These are phyloP conservation scores for Tinea pellionella DNA, from an alignment of 2,888 invertebrate genomes.

Conservation along the genomic window DNA sequence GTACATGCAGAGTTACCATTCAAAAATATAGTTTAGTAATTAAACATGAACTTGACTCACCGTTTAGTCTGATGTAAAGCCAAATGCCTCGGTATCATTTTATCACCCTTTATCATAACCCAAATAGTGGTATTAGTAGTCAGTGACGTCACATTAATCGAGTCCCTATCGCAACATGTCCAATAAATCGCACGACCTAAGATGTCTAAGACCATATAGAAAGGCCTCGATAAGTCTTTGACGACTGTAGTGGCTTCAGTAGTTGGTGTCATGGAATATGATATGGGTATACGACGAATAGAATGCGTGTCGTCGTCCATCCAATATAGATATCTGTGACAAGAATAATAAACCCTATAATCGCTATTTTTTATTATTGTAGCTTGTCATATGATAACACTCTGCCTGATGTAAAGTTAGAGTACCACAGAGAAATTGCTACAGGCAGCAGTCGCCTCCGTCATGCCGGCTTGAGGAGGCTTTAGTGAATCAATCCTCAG, in stretches of 20 bases:
- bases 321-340: constrained; percentile 66
- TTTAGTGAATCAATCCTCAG: too few relatives aligned
- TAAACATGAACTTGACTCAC: constrained; percentile 38
- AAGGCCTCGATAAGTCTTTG: constrained; percentile 74
- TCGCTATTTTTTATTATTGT: too few relatives aligned
- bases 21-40: too few relatives aligned
- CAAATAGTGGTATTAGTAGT: constrained; percentile 73
- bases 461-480: too few relatives aligned
- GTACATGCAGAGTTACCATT: too few relatives aligned
- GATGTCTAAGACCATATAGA: constrained; percentile 88
- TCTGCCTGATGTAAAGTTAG: too few relatives aligned
- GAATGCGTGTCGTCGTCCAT: constrained; percentile 83
- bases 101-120: constrained; percentile 78
- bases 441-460: too few relatives aligned
- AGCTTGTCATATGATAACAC: too few relatives aligned
- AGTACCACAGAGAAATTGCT: too few relatives aligned
- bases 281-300: constrained; percentile 73
- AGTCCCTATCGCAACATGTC: constrained; percentile 85
- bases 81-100: constrained; percentile 84
- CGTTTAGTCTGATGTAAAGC: constrained; percentile 87
- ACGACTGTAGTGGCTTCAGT: constrained; percentile 62
- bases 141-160: constrained; percentile 88
- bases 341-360: too few relatives aligned
- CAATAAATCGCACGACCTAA: constrained; percentile 88
- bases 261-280: constrained; percentile 44